A percentile compares a stretch with the other conserved stretches of the same genome.
phyloP scores from a whole-genome alignment of 1,140 invertebrate species.

The Microvelia longipes region DNA sequence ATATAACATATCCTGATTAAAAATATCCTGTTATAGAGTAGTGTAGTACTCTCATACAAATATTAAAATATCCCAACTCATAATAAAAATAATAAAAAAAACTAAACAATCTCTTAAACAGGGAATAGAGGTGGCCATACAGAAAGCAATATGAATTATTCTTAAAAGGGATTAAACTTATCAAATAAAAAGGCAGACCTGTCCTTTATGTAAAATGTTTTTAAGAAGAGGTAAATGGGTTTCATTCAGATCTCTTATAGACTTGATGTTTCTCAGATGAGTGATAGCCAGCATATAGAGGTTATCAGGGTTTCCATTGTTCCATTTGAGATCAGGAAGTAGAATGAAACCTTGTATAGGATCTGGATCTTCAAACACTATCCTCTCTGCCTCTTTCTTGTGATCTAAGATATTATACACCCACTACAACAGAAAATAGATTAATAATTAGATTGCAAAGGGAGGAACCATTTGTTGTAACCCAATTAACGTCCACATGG shows the following conservation, averaged over 20 bases:
- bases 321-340: slow-evolving; percentile 88
- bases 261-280: slow-evolving; percentile 54
- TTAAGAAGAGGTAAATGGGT: slow-evolving; percentile 66
- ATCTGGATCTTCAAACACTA: slow-evolving; percentile 71
- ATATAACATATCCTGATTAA: too few species aligned
- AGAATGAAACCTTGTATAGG: slow-evolving; percentile 70
- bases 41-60: too few species aligned
- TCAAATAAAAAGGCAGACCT: too few species aligned
- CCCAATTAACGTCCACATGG: too few species aligned
- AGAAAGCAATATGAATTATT: too few species aligned
- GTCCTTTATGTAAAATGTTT: slow-evolving; percentile 58
- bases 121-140: too few species aligned
- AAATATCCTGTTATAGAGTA: too few species aligned
- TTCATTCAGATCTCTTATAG: slow-evolving; percentile 61
- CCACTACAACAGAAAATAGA: slow-evolving; percentile 53
- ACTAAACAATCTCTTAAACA: too few species aligned
- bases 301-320: slow-evolving; percentile 54
- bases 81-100: too few species aligned
- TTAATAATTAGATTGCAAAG: not conserved
- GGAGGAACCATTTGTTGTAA: too few species aligned
- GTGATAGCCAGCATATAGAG: slow-evolving; percentile 74
- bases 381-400: slow-evolving; percentile 69
- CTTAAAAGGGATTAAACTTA: too few species aligned
- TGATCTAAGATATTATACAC: slow-evolving; percentile 90
- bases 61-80: too few species aligned